A percentile compares a stretch with the other conserved stretches of the same genome.
These are phyloP conservation scores for Portunus trituberculatus DNA, from an alignment of 1,140 invertebrate genomes.

Conservation along the genomic window DNA sequence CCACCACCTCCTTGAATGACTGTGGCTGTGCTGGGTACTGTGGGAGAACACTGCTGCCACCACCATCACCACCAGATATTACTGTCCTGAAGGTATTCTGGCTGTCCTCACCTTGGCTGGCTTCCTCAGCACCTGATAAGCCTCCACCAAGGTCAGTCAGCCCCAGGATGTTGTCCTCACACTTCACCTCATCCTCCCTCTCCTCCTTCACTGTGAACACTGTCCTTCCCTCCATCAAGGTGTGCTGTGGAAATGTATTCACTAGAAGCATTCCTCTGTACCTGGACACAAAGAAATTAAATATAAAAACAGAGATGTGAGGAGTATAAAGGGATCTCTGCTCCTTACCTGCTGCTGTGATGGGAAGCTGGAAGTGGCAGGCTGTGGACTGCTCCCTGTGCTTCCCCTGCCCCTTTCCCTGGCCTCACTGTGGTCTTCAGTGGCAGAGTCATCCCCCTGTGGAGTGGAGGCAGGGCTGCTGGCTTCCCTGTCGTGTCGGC, in stretches of 20 bases:
- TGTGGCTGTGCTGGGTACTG: constrained; percentile 49
- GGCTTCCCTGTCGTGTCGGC: background rate
- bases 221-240: background rate
- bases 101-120: background rate
- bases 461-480: background rate
- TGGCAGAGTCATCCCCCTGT: background rate
- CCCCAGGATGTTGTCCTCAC: background rate
- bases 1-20: constrained; percentile 64
- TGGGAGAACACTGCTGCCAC: background rate
- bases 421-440: background rate
- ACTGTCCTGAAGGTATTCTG: background rate
- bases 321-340: no score
- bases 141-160: background rate
- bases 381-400: background rate
- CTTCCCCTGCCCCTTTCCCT: background rate
- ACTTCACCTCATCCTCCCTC: constrained; percentile 48
- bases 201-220: constrained; percentile 2
- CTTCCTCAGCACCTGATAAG: background rate
- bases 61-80: background rate
- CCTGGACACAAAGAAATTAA: no score
- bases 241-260: background rate
- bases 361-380: background rate
- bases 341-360: no score
- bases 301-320: no score
- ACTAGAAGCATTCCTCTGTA: no score